phyloP scores from a whole-genome alignment of 2,113 vertebrate genomes.

The Isichthys henryi region DNA sequence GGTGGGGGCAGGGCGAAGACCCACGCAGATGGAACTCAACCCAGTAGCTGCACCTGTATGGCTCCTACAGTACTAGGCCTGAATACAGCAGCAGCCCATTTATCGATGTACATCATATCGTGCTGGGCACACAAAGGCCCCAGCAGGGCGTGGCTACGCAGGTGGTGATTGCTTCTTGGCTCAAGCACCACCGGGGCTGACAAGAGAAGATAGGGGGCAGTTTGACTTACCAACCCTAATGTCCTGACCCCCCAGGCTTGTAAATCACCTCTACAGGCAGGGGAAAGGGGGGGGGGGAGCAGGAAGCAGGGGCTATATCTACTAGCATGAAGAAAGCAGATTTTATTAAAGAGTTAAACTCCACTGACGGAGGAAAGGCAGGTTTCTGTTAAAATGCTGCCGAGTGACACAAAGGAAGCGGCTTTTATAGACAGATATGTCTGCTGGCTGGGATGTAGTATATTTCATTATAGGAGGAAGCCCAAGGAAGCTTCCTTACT shows the following conservation, averaged over 20 bases:
- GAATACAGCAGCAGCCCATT: background rate
- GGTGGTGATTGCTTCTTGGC: background rate
- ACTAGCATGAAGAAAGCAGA: background rate
- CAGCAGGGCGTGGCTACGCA: background rate
- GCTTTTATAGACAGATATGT: background rate
- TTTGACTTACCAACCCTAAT: background rate
- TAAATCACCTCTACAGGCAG: background rate
- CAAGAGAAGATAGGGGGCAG: background rate
- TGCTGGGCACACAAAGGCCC: background rate
- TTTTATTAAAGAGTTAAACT: background rate
- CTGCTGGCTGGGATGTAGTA: background rate
- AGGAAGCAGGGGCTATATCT: background rate
- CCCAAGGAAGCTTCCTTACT: background rate
- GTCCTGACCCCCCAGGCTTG: background rate
- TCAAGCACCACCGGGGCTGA: background rate
- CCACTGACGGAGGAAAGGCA: background rate
- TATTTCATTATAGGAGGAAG: background rate
- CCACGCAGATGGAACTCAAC: background rate
- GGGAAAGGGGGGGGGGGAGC: no score
- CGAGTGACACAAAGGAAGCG: background rate
- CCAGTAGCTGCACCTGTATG: background rate
- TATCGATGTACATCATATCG: background rate
- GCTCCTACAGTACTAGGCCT: background rate
- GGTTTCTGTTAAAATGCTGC: background rate
- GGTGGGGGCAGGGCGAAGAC: background rate